Conservation (phyloP, 2,113 vertebrate genomes). For the Tor tambroides region DNA sequence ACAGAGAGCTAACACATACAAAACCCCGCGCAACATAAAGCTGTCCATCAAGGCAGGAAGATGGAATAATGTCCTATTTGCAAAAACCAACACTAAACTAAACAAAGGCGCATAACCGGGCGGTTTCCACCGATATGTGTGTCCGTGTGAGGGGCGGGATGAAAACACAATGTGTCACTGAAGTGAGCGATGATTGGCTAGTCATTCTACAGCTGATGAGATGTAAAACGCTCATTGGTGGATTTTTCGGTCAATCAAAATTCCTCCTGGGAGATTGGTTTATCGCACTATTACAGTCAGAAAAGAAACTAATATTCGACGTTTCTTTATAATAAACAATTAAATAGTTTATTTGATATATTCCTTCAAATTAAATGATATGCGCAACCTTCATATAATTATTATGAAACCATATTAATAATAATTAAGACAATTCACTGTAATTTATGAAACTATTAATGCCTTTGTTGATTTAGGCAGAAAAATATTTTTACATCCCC, state of each 20-base stretch:
- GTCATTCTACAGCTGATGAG: conserved; percentile 20
- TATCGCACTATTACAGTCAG: background rate
- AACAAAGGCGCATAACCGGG: background rate
- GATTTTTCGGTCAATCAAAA: conserved; percentile 39
- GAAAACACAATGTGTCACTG: conserved; percentile 25
- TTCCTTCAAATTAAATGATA: background rate
- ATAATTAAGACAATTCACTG: background rate
- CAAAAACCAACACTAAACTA: background rate
- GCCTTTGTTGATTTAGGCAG: background rate
- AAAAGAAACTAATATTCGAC: background rate
- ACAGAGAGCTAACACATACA: background rate
- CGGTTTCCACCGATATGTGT: background rate
- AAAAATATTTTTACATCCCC: background rate
- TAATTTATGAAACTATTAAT: background rate
- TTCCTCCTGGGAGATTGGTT: background rate
- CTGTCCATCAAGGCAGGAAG: background rate
- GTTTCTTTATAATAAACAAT: background rate
- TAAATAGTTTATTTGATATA: conserved; percentile 18
- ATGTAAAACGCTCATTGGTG: conserved; percentile 60
- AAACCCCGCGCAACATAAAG: background rate
- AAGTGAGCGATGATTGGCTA: conserved; percentile 57
- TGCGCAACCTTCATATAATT: background rate
- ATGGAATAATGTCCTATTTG: background rate
- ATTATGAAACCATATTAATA: background rate
- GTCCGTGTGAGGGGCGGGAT: conserved; percentile 43